Evolutionary conservation across 2,797 vertebrate genomes (phyloP).

Genomic region (Graptemys geographica): DNA sequence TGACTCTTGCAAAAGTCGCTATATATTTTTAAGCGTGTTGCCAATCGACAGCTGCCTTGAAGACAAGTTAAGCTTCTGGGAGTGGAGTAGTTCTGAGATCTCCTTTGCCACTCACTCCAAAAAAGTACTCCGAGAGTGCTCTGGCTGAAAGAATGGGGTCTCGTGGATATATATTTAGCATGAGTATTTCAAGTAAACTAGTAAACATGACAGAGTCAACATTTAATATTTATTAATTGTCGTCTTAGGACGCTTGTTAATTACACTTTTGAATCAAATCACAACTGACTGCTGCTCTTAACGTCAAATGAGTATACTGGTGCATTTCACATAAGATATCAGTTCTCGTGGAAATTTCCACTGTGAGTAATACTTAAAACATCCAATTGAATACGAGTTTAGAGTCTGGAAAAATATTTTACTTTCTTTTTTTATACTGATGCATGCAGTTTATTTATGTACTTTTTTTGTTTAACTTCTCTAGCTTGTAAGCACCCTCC

Average conservation of each 20-base stretch:
- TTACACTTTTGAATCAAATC: constrained; percentile 71
- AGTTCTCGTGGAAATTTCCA: not conserved
- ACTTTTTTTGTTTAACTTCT: not conserved
- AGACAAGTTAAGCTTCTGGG: not conserved
- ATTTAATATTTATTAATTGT: constrained; percentile 81
- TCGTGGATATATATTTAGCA: not conserved
- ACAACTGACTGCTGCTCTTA: constrained; percentile 59
- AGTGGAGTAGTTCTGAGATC: not conserved
- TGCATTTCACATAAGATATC: not conserved
- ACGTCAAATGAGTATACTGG: constrained; percentile 21
- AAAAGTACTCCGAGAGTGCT: not conserved
- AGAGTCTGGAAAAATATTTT: not conserved
- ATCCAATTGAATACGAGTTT: not conserved
- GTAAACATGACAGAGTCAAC: constrained; percentile 70
- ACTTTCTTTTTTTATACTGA: not conserved
- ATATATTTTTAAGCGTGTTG: constrained; percentile 9
- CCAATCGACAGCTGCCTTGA: not conserved
- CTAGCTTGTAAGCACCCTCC: not conserved
- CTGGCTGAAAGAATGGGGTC: constrained; percentile 13
- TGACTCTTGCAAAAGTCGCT: not conserved
- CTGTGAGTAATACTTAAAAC: not conserved
- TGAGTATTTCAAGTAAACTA: constrained; percentile 57
- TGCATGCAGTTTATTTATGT: not conserved
- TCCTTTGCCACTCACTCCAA: not conserved
- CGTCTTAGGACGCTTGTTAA: constrained; percentile 76